Conservation (phyloP, 2,888 invertebrate species). For the Pteria penguin region DNA sequence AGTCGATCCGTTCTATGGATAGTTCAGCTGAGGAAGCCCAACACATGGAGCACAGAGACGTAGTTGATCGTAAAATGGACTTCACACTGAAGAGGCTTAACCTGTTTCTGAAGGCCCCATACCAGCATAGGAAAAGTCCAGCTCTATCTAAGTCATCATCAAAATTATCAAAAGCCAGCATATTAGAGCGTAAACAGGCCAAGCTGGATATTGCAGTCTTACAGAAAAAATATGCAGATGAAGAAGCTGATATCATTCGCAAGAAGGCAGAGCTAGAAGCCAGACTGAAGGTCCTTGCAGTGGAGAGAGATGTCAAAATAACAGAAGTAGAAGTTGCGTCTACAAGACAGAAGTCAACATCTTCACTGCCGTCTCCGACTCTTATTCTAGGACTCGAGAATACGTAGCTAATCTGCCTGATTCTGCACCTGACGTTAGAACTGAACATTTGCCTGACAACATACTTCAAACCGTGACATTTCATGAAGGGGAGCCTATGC, state of each 20-base stretch:
- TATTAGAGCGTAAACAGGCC: background rate
- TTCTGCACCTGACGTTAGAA: background rate
- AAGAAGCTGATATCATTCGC: constrained; percentile 1
- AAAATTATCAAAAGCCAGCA: background rate
- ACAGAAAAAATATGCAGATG: background rate
- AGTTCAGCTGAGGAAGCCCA: background rate
- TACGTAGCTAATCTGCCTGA: background rate
- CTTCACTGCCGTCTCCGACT: background rate
- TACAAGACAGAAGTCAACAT: background rate
- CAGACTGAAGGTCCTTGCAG: constrained; percentile 17
- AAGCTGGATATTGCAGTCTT: background rate
- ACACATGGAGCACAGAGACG: background rate
- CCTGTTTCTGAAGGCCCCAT: background rate
- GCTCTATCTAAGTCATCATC: too few relatives aligned
- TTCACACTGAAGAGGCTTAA: background rate
- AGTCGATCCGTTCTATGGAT: background rate
- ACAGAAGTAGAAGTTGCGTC: constrained; percentile 15
- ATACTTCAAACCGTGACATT: background rate
- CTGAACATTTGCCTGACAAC: background rate
- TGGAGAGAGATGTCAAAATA: constrained; percentile 5
- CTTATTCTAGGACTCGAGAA: background rate
- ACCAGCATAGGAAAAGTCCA: too few relatives aligned
- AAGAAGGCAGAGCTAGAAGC: background rate
- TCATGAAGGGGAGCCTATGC: background rate
- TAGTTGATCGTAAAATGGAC: background rate